Percentiles rank a stretch among this genome's conserved stretches.
Conservation (phyloP, 2,113 vertebrate genomes). For the Phycodurus eques region DNA sequence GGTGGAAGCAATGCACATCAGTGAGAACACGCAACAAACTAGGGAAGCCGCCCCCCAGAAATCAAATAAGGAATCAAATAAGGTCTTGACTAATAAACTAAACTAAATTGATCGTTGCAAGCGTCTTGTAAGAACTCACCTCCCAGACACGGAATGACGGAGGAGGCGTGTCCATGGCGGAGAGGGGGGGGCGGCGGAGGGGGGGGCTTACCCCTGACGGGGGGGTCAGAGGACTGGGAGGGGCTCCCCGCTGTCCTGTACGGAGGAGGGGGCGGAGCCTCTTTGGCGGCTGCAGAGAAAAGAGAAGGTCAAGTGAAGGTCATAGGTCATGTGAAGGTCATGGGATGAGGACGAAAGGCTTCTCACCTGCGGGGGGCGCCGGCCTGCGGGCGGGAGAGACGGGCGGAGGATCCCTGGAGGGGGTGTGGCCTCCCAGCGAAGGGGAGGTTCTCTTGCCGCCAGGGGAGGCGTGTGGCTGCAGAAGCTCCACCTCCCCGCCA, state of each 20-base stretch:
- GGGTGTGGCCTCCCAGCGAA: slow-evolving; percentile 79
- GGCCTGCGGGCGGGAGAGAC: slow-evolving; percentile 66
- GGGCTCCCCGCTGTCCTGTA: slow-evolving; percentile 79
- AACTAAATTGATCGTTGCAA: not conserved
- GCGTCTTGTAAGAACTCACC: slow-evolving; percentile 76
- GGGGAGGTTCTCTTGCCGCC: slow-evolving; percentile 78
- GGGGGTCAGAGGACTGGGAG: slow-evolving; percentile 68
- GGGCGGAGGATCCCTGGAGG: slow-evolving; percentile 72
- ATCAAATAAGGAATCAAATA: not conserved
- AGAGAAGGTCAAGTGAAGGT: not conserved
- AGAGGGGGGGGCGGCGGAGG: slow-evolving; percentile 84
- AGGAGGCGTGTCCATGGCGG: slow-evolving; percentile 85
- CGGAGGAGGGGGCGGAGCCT: slow-evolving; percentile 84
- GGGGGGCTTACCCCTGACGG: slow-evolving; percentile 83
- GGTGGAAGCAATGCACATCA: not conserved
- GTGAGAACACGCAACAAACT: not conserved
- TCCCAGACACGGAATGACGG: slow-evolving; percentile 77
- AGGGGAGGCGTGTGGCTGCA: slow-evolving; percentile 90
- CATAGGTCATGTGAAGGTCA: not conserved
- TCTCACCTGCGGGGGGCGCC: slow-evolving; percentile 61
- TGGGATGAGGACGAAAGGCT: not conserved
- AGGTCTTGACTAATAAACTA: not conserved
- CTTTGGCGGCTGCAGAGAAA: slow-evolving; percentile 74
- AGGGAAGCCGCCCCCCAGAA: not conserved
- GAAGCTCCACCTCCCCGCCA: slow-evolving; percentile 77